Evolutionary conservation across 1,140 invertebrate species (phyloP), one percentile per base, ranked within the genome.

Genomic region (Diachasma alloeum): DNA sequence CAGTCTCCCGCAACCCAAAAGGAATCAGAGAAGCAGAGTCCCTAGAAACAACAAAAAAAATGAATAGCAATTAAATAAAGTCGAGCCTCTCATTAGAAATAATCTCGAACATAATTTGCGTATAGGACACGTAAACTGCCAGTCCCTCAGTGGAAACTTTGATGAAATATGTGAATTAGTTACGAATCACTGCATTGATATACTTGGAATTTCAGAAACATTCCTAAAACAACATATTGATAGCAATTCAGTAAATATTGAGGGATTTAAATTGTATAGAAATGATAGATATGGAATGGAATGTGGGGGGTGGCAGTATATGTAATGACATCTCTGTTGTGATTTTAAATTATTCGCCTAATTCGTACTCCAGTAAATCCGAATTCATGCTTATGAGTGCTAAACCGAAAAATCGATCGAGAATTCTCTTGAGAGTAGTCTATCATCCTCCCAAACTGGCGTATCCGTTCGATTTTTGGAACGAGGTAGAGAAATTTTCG

Each of bases 251-350:
- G 56, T 63, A 3, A 70, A 48, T 26, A 26, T 76, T 17, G 15
- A 22, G 5, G 42, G 6, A 37, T 76, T 70, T 26, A 24, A 37
- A 15, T 66, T 74, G 9, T 44, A 66, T 5, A 19, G 73, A 10
- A 74, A 74, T 67, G 73, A 74, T 37, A 17, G 56, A 36, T 22
- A 17, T 44, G 48, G 73, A 5, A 19, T 19, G n/a, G 48, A n/a
- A n/a, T 48, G 73, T 17, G 48, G 73, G 17, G 19, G 8, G n/a
- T n/a, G n/a, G n/a, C n/a, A n/a, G n/a, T n/a, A n/a, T n/a, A n/a
- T n/a, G n/a, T n/a, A n/a, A n/a, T n/a, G n/a, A n/a, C n/a, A n/a
- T n/a, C n/a, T n/a, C n/a, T n/a, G n/a, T n/a, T n/a, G n/a, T n/a
- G n/a, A n/a, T n/a, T n/a, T n/a, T n/a, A n/a, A n/a, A n/a, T n/a